phyloP scores from a whole-genome alignment of 1,140 invertebrate genomes.

The Solen grandis region DNA sequence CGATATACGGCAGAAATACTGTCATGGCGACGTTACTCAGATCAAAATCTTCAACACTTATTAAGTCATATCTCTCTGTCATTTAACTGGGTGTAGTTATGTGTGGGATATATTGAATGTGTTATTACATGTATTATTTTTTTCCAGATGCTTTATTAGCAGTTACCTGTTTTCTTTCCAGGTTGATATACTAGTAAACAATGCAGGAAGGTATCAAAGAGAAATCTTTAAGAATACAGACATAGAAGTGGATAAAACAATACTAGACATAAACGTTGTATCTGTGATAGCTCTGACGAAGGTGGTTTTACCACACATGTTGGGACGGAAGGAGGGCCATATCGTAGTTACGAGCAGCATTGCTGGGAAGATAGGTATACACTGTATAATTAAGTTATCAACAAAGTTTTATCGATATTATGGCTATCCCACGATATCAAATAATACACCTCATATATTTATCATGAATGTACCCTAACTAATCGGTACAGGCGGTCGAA shows the following conservation, averaged over 20 bases:
- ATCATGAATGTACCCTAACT: no score
- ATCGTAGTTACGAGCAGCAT: conserved; percentile 80
- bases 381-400: conserved; percentile 78
- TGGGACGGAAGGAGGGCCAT: conserved; percentile 75
- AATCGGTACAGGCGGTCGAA: no score
- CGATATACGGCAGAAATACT: no score
- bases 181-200: conserved; percentile 81
- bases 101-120: no score
- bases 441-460: no score
- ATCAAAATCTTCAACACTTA: no score
- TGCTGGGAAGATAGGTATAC: conserved; percentile 86
- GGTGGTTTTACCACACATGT: conserved; percentile 79
- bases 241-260: conserved; percentile 87
- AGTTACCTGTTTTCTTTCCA: no score
- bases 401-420: background rate
- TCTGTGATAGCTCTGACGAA: conserved; percentile 85
- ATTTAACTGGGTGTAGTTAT: no score
- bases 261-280: conserved; percentile 93
- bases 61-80: no score
- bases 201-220: conserved; percentile 87
- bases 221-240: conserved; percentile 89
- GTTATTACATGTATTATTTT: no score
- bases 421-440: background rate
- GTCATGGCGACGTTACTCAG: no score
- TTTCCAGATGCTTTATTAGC: background rate